Base-by-base conservation (phyloP, 92 coral and sea anemone genomes). In the Galaxea fascicularis region DNA sequence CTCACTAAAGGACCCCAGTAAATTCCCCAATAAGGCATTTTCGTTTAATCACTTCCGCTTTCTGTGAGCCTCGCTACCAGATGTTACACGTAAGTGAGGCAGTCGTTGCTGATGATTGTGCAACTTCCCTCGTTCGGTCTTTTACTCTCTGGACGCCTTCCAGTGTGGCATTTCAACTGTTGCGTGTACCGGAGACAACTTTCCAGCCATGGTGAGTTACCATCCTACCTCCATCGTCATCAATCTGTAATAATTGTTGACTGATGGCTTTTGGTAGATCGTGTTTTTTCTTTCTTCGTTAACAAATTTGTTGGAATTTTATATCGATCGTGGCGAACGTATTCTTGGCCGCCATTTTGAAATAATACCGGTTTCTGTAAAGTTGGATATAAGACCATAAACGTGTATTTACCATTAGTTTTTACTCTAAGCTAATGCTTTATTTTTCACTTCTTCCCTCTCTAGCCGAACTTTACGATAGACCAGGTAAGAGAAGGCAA, bases 401-500 rank as follows among this genome's bases (percentile, higher is more conserved):
- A 46, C 11, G 10, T 79, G n/a, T 79, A 12, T 62, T 4, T 11
- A 47, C 15, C 15, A 0, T 24, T 49, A 4, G 4, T 18, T 58
- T 22, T 29, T 76, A 15, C 25, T 5, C 39, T 57, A 45, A 8
- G 53, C 68, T 87, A 24, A 47, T 4, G 18, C 28, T 20, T 15
- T 77, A 46, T 62, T 64, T 52, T 21, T 10, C 76, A 45, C 72
- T 75, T 53, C 39, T 65, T 74, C 62, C 47, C 64, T 66, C 71
- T 70, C 0, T 77, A 96, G 98, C 94, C 91, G 95, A 96, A 96
- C 91, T 96, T 96, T 80, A 96, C 98, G 82, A 91, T 94, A 82
- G 98, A 94, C 77, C 98, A 96, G 98, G 98, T 96, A 85, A 88
- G 98, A 15, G 16, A 24, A 67, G 27, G 30, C 46, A 11, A 49